Evolutionary conservation across 1,140 invertebrate genomes (phyloP), one percentile per base, ranked within the genome.

Genomic region (Heliconius hewitsoni): DNA sequence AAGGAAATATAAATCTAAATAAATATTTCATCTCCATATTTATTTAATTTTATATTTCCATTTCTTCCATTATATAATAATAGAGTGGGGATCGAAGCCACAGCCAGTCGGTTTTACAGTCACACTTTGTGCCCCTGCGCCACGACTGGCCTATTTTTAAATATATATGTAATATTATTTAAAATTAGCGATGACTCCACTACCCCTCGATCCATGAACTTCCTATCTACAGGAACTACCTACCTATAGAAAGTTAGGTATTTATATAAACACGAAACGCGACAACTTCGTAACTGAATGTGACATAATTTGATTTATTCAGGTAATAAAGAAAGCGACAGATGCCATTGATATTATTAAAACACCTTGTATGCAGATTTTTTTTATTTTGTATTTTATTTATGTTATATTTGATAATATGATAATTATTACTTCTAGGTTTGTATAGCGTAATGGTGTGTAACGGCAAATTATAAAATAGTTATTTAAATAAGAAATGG

Each of bases 161-260:
- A 37, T 37, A 37, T 37, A 23, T 23, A 23, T 23, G 23, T 37
- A 37, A 37, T 37, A 37, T 37, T 37, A 37, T 6, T 37, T 19
- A 46, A 39, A 74, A 73, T 78, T 72, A 57, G 73, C 42, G 39
- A 37, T 76, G 73, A 52, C 18, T 9, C 74, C n/a, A 74, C 73
- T 71, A 74, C 83, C 74, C 81, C 83, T 82, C 81, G 34, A 37
- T 37, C 34, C 6, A 80, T 80, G 74, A 74, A 74, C 79, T 74
- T 79, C 75, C 23, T 23, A 23, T 23, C 23, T 23, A 23, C 23
- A 0, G 23, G 23, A 23, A 82, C 57, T 19, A 73, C 50, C 34
- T 50, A 77, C 13, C 13, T 46, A 13, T 42, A 46, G 42, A 4
- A 4, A 46, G 42, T 3, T 46, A 4, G 42, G 13, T 46, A 13